Evolutionary conservation across 2,888 invertebrate genomes (phyloP).

Genomic region (Troides helena): DNA sequence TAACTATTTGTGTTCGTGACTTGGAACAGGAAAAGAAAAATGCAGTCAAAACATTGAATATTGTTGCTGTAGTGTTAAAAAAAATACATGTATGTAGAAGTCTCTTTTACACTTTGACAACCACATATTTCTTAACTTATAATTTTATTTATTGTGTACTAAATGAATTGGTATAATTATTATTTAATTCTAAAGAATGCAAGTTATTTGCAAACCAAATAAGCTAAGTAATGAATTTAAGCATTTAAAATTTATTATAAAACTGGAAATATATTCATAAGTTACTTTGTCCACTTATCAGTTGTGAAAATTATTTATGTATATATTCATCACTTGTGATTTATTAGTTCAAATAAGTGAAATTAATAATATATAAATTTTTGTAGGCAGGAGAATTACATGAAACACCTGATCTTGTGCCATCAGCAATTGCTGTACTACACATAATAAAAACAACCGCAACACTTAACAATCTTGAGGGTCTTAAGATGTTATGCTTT

Average conservation of each 20-base stretch:
- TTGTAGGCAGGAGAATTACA: constrained; percentile 38
- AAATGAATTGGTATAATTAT: neutral
- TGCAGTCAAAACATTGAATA: constrained; percentile 44
- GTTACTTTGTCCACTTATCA: neutral
- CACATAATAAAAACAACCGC: constrained; percentile 47
- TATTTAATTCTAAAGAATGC: neutral
- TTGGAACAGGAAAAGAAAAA: constrained; percentile 50
- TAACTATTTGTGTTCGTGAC: constrained; percentile 50
- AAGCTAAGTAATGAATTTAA: neutral
- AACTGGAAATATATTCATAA: neutral
- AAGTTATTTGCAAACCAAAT: neutral
- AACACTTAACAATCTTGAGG: constrained; percentile 39
- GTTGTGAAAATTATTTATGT: neutral
- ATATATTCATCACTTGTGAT: neutral
- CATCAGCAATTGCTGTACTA: constrained; percentile 50
- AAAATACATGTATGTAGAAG: constrained; percentile 51
- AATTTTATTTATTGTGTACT: neutral
- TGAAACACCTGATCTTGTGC: constrained; percentile 42
- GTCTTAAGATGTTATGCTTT: constrained; percentile 47
- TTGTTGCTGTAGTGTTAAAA: constrained; percentile 47
- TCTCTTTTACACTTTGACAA: neutral
- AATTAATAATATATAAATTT: neutral
- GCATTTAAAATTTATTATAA: no score
- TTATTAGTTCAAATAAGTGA: neutral
- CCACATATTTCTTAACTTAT: neutral